These are phyloP conservation scores for Xylocampa areola DNA, from an alignment of 2,888 invertebrate genomes.

Conservation along the genomic window DNA sequence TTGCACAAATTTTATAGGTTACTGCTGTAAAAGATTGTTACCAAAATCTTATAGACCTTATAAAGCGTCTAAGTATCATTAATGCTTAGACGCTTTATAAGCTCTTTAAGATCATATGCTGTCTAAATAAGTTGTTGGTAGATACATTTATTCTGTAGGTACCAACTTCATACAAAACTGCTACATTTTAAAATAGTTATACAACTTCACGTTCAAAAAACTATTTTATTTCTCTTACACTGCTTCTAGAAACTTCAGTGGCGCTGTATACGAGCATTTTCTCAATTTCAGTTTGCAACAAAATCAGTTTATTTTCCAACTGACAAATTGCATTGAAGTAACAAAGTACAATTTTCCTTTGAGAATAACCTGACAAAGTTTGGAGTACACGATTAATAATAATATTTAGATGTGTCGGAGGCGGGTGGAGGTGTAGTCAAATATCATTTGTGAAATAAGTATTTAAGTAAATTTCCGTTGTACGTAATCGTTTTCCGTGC, in stretches of 20 bases:
- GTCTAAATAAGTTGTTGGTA: too few species aligned
- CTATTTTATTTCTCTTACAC: slow-evolving; percentile 70
- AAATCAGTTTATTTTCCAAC: slow-evolving; percentile 86
- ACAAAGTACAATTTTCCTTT: slow-evolving; percentile 82
- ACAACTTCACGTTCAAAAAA: slow-evolving; percentile 66
- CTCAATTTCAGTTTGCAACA: slow-evolving; percentile 87
- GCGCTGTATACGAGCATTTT: slow-evolving; percentile 77
- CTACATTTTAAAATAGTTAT: slow-evolving; percentile 43
- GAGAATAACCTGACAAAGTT: slow-evolving; percentile 78
- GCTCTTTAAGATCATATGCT: too few species aligned
- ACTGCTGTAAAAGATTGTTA: too few species aligned
- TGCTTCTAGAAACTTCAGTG: slow-evolving; percentile 73
- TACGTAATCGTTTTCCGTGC: slow-evolving; percentile 74
- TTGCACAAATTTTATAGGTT: too few species aligned
- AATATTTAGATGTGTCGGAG: slow-evolving; percentile 42
- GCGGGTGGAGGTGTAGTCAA: slow-evolving; percentile 13
- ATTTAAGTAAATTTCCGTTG: slow-evolving; percentile 75
- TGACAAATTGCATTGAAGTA: slow-evolving; percentile 85
- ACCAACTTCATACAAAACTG: slow-evolving; percentile 21
- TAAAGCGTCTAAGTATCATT: too few species aligned
- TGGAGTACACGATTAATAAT: slow-evolving; percentile 66
- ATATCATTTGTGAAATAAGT: slow-evolving; percentile 68
- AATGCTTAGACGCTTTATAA: too few species aligned
- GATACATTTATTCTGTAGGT: slow-evolving; percentile 10
- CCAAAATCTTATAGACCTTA: too few species aligned